Conservation (phyloP, 2,113 vertebrate species). For the Amia ocellicauda region DNA sequence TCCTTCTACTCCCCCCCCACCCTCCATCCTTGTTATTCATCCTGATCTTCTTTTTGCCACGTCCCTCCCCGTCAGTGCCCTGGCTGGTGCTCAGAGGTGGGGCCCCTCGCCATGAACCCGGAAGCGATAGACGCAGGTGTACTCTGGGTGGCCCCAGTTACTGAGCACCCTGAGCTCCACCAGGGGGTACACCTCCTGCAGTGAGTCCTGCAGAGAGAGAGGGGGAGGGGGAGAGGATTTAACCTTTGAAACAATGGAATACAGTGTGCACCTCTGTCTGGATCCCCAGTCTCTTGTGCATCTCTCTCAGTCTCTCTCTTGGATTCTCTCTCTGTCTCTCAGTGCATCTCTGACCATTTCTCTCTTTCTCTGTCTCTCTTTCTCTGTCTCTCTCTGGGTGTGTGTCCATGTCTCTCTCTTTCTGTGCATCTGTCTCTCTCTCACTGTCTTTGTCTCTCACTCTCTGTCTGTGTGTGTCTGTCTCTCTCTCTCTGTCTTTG, state of each 20-base stretch:
- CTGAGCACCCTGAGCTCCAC: constrained; percentile 71
- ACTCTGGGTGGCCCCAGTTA: constrained; percentile 78
- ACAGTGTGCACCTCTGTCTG: no score
- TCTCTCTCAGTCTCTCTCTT: rapidly evolving
- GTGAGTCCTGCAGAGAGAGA: background rate
- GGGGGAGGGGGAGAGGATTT: no score
- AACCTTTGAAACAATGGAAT: no score
- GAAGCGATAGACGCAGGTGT: constrained; percentile 81
- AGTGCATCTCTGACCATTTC: rapidly evolving
- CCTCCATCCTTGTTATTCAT: no score
- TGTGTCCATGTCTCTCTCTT: rapidly evolving
- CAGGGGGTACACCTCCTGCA: background rate
- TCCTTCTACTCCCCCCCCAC: no score
- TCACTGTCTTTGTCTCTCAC: background rate
- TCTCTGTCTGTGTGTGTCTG: no score
- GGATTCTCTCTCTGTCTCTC: rapidly evolving
- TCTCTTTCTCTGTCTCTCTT: rapidly evolving
- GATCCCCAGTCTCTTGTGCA: no score
- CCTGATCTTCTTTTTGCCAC: no score
- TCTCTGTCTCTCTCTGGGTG: background rate
- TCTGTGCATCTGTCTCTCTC: rapidly evolving
- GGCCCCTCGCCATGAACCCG: constrained; percentile 60
- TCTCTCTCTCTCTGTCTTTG: no score
- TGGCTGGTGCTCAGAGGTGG: no score
- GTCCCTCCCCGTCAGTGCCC: no score